Evolutionary conservation across 2,888 invertebrate species (phyloP), one percentile per base, ranked within the genome.

Genomic region (Octonoba sinensis): DNA sequence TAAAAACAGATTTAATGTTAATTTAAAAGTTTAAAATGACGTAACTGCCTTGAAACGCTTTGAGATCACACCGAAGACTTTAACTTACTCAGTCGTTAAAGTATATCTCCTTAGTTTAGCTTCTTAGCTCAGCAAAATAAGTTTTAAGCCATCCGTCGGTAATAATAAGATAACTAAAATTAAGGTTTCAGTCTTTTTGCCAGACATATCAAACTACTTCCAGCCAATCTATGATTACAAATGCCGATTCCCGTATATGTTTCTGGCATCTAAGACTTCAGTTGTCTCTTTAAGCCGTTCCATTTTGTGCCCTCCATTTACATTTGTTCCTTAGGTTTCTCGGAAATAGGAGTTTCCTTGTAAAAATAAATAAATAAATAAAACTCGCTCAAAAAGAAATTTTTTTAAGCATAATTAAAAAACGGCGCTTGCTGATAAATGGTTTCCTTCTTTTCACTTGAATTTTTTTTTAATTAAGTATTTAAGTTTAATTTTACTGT

Each of bases 251-350:
- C 36, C 36, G 36, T 36, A 36, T 77, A 70, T 64, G 77, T 71
- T 77, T 66, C n/a, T 24, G 54, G 65, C 49, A 64, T 20, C n/a
- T 22, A 18, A 49, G 65, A 47, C 47, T 54, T 67, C 62, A 27
- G 54, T 62, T 64, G 27, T 70, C 62, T 70, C 62, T 22, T 60
- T 62, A 36, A 78, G 24, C 72, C 69, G 72, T 67, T 79, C 67
- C 66, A 72, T 79, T 79, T 79, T 79, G 67, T 73, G 66, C 79
- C 79, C 79, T 79, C 79, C 79, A 79, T 79, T 73, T 79, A 79
- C 79, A 79, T 73, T 79, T 22, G 47, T 79, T 79, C 57, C 46
- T 72, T 66, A 60, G 67, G 59, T 66, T 54, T 46, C 20, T 54
- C 54, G 54, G 54, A 74, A 66, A 49, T 49, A 60, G 18, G 57